A percentile compares a stretch with the other conserved stretches of the same genome.
These are phyloP conservation scores for Synanthedon vespiformis DNA, from an alignment of 2,888 invertebrate genomes.

Conservation along the genomic window DNA sequence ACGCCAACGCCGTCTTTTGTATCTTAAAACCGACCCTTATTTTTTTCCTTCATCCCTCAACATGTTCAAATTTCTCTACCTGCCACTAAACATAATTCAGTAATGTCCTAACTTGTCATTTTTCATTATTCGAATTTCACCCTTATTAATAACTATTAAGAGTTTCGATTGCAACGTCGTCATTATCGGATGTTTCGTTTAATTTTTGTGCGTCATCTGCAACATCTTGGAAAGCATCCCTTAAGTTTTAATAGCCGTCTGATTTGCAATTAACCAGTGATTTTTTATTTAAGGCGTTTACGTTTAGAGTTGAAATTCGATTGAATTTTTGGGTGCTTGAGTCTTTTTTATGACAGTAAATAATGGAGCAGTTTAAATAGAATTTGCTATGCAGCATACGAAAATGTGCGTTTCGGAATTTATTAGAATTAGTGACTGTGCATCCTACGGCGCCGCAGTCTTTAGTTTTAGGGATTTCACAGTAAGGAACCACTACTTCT, in stretches of 20 bases:
- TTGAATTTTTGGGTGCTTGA: slow-evolving; percentile 13
- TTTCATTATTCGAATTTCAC: slow-evolving; percentile 6
- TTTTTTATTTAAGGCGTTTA: slow-evolving; percentile 22
- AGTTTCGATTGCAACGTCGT: slow-evolving; percentile 11
- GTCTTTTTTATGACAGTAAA: slow-evolving; percentile 23
- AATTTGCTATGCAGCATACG: slow-evolving; percentile 53
- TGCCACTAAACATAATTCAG: slow-evolving; percentile 26
- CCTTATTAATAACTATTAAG: slow-evolving; percentile 14
- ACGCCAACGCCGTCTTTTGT: slow-evolving; percentile 63
- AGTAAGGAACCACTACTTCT: slow-evolving; percentile 4
- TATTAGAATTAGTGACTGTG: slow-evolving; percentile 40
- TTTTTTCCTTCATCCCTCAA: slow-evolving; percentile 64
- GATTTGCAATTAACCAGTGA: slow-evolving; percentile 25
- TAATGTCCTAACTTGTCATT: slow-evolving; percentile 11
- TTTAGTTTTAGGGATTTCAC: slow-evolving; percentile 25
- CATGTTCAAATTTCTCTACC: slow-evolving; percentile 68
- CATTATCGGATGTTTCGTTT: slow-evolving; percentile 22
- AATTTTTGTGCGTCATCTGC: slow-evolving; percentile 19
- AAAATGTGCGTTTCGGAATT: slow-evolving; percentile 62
- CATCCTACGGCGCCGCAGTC: slow-evolving; percentile 25
- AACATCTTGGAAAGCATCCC: slow-evolving; percentile 66
- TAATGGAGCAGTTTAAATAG: slow-evolving; percentile 28
- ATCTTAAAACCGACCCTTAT: slow-evolving; percentile 60
- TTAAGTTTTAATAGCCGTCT: slow-evolving; percentile 55
- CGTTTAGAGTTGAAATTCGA: slow-evolving; percentile 23